Base-by-base conservation (phyloP, 2,797 vertebrate species). In the Fratercula arctica region DNA sequence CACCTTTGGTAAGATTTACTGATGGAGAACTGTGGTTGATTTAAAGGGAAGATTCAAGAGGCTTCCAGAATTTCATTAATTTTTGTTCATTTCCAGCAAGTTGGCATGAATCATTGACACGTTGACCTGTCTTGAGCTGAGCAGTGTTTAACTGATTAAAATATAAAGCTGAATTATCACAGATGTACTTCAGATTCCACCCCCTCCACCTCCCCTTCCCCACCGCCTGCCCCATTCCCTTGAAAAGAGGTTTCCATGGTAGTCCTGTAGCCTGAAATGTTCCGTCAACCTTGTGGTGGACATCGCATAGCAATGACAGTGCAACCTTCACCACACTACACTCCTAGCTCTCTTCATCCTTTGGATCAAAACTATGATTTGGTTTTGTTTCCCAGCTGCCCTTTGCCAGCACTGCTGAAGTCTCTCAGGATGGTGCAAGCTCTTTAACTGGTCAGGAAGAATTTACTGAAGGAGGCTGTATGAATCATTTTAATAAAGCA, bases 1-100 rank as follows among this genome's bases (percentile, higher is more conserved):
- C 23, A 17, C 14, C 16, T 95, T 77, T 72, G 45, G 11, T 81
- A 75, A 75, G 20, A 39, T 54, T 80, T 69, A 37, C 23, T 13
- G 9, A 9, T 89, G 51, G 41, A 78, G 20, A 90, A 6, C 16
- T 56, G 4, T 63, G 35, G 6, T 82, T 45, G 9, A 33, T 66
- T 87, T 91, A 83, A 73, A 61, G 19, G 11, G 37, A 77, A 25
- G 23, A 48, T 85, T 87, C n/a, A 48, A 69, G 24, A 79, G 9
- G 15, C 33, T 89, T 89, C 16, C 26, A 43, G 16, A 45, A 84
- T 89, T 85, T 73, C 29, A 50, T 73, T 78, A 60, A 20, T 69
- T 90, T 84, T 93, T 87, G 41, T 89, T 92, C 16, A 5, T 91
- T 94, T 89, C n/a, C n/a, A 70, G 15, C 82, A 82, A 85, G 17